Evolutionary conservation across 2,888 invertebrate genomes (phyloP).

Genomic region (Troides helena): DNA sequence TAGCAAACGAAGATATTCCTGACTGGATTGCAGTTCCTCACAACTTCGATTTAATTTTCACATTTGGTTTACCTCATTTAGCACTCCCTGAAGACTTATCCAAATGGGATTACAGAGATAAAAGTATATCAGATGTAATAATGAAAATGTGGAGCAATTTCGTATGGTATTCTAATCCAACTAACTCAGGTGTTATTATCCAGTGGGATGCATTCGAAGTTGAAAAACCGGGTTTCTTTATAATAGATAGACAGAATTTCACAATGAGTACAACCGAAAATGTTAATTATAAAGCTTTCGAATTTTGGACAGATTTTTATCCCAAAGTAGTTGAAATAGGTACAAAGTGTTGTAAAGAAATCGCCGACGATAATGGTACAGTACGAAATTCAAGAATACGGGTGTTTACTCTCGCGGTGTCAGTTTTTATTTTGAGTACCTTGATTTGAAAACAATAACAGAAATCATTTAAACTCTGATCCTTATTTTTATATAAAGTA

Average conservation of each 20-base stretch:
- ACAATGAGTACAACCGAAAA: slow-evolving; percentile 85
- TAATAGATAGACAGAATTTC: slow-evolving; percentile 86
- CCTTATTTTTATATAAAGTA: slow-evolving; percentile 74
- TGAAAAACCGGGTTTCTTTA: slow-evolving; percentile 84
- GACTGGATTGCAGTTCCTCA: slow-evolving; percentile 91
- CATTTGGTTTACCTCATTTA: slow-evolving; percentile 90
- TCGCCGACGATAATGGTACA: slow-evolving; percentile 64
- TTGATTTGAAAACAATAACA: slow-evolving; percentile 28
- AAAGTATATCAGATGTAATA: slow-evolving; percentile 87
- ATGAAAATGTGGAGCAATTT: slow-evolving; percentile 92
- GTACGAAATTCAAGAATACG: slow-evolving; percentile 46
- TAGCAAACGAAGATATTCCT: slow-evolving; percentile 83
- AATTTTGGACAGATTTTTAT: slow-evolving; percentile 92
- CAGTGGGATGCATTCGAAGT: slow-evolving; percentile 87
- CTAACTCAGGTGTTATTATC: slow-evolving; percentile 84
- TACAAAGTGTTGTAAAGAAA: slow-evolving; percentile 86
- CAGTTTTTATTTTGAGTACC: slow-evolving; percentile 53
- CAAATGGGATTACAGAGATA: slow-evolving; percentile 89
- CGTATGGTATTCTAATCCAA: slow-evolving; percentile 86
- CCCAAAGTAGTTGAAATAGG: slow-evolving; percentile 87
- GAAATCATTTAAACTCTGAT: slow-evolving; percentile 39
- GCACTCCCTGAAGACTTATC: slow-evolving; percentile 78
- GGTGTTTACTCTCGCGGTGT: slow-evolving; percentile 48
- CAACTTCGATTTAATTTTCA: slow-evolving; percentile 89
- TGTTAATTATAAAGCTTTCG: slow-evolving; percentile 87